Evolutionary conservation across 2,888 invertebrate species (phyloP), one percentile per base, ranked within the genome.

Genomic region (Choreutis nemorana): DNA sequence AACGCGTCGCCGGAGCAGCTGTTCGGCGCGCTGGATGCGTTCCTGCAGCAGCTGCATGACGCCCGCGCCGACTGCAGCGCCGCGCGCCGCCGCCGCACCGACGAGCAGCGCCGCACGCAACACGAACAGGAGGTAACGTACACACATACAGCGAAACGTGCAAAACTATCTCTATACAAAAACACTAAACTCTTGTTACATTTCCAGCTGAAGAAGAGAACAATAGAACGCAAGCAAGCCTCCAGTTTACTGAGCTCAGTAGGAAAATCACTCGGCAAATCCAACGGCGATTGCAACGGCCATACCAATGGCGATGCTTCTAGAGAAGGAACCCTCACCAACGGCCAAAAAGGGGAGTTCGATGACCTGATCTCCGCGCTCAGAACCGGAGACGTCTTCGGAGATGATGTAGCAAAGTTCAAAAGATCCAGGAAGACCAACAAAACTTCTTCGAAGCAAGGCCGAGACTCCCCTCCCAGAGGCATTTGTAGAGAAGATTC

Each of bases 311-410:
- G 54, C 1, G 70, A 79, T 44, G 38, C 49, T 2, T 58, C 67
- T 0, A 55, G 67, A 0, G 73, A 78, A 32, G 58, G 62, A 0
- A 60, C 66, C 0, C 53, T 64, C 10, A 60, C 68, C 16, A 70
- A 70, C 53, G 77, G 72, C 8, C 83, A 81, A 50, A 87, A 93
- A 52, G 94, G 96, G 5, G 97, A 97, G 70, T 97, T 97, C 65
- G 97, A 97, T 55, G 97, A 97, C 68, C 81, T 97, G 44, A 97
- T 97, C 56, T 96, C 96, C 0, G 97, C 97, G 0, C 65, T 97
- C 29, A 75, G 96, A 34, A 96, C 97, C 0, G 97, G 97, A 1
- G 95, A 96, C 52, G 95, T 96, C 0, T 97, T 96, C 54, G 94
- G 95, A 1, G 96, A 96, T 55, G 96, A 96, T 57, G 92, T 96